Base-by-base conservation (phyloP, 1,140 invertebrate genomes). In the Melitaea cinxia region DNA sequence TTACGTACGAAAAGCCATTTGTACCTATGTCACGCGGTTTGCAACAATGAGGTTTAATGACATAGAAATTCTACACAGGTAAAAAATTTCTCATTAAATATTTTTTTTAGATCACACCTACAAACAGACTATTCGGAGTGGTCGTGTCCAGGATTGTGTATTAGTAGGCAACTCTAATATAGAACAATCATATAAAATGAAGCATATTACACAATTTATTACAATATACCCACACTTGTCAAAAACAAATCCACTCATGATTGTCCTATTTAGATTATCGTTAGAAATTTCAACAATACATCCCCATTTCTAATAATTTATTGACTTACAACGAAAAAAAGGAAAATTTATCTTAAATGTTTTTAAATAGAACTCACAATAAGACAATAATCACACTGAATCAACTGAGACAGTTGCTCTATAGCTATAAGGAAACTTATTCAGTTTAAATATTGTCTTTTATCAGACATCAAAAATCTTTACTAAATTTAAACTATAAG, bases 401-500 rank as follows among this genome's bases (percentile, higher is more conserved):
- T 54, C 50, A 65, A 35, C 68, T 70, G 59, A 35, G 66, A 54
- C 52, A 72, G 58, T 58, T 35, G 56, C 62, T 71, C 70, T 71
- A 81, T 65, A 73, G 55, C 70, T 79, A 80, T 62, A 65, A 73
- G 74, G 78, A 74, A 87, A 85, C 82, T 85, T 85, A 82, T 85
- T 87, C 81, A 85, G 83, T 86, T 82, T 85, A 86, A 64, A 78
- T 81, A 82, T 85, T 80, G 80, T 82, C 80, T 87, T 84, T 82
- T 68, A 66, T 78, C 59, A 83, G 80, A 86, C 81, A 83, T 78
- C 61, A 72, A 78, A 80, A 80, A 82, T 6, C 69, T 77, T 80
- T 75, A 82, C 73, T 81, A 82, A 82, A 77, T 76, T 79, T 64
- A 82, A 75, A 78, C 69, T 58, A 57, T 80, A 66, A 54, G 28